Evolutionary conservation across 1,140 invertebrate species (phyloP), one percentile per base, ranked within the genome.

Genomic region (Choristoneura fumiferana): DNA sequence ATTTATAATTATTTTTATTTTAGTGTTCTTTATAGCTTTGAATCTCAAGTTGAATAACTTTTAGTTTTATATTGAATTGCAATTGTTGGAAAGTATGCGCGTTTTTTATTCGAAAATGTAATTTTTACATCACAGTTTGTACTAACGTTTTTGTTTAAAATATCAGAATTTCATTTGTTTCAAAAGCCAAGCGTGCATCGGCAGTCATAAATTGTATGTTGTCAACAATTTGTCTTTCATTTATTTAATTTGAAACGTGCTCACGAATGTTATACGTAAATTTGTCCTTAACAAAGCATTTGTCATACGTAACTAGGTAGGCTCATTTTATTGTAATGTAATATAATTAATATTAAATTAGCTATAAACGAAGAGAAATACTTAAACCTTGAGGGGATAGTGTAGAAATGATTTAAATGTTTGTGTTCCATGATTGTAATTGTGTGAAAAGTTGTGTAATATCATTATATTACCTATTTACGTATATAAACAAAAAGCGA

Each of bases 241-340:
- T 81, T 59, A 58, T 52, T 81, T 73, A 77, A 76, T 70, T 72
- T 40, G 65, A 72, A 73, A 72, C 69, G 66, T 80, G 80, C 78
- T 86, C 83, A 84, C 61, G 73, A 78, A 84, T 78, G 61, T 70
- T 62, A 80, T 84, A 84, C 81, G 80, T 86, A 85, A 76, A 80
- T 76, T 83, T 79, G 71, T 73, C 80, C 69, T 71, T 75, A 77
- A 79, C 60, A 71, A 78, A 85, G 71, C 73, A 82, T 78, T 81
- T 80, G 78, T 80, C 78, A 86, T 84, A 84, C 83, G 83, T 86
- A 85, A 67, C 62, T 73, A 88, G 83, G 69, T 88, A 88, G 83
- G 81, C 81, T 71, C 80, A 88, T 86, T 84, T 85, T 83, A 85
- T 78, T 82, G 69, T 87, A 88, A 82, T 86, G 78, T 86, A 88